Evolutionary conservation across 1,140 invertebrate species (phyloP).

Genomic region (Pseudoatta argentina): DNA sequence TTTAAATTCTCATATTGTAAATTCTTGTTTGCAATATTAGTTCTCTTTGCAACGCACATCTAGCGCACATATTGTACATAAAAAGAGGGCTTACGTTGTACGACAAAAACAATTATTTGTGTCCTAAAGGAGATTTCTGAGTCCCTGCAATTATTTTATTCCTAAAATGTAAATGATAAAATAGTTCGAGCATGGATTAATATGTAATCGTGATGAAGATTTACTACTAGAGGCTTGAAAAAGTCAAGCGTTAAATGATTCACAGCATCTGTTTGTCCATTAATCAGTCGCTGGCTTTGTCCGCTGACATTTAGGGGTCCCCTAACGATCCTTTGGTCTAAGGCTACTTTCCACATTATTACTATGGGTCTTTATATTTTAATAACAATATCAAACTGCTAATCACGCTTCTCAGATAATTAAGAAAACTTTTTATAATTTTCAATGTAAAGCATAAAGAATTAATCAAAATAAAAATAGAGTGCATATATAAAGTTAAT

Average conservation of each 20-base stretch:
- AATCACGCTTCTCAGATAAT: neutral
- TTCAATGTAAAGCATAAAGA: neutral
- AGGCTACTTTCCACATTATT: neutral
- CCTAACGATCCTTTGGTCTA: slow-evolving; percentile 49
- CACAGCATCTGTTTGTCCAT: slow-evolving; percentile 67
- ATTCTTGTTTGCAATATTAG: neutral
- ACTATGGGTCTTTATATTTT: neutral
- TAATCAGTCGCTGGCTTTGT: slow-evolving; percentile 67
- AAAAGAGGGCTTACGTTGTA: neutral
- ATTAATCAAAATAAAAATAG: neutral
- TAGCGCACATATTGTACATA: neutral
- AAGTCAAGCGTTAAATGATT: slow-evolving; percentile 74
- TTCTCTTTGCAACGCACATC: neutral
- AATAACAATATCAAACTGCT: slow-evolving; percentile 13
- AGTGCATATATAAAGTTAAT: neutral
- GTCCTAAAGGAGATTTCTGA: slow-evolving; percentile 63
- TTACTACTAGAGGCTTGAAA: slow-evolving; percentile 74
- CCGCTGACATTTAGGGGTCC: slow-evolving; percentile 45
- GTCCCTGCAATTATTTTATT: slow-evolving; percentile 66
- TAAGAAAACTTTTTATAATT: neutral
- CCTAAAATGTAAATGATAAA: slow-evolving; percentile 66
- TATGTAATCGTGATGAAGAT: slow-evolving; percentile 49
- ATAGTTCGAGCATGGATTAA: slow-evolving; percentile 77
- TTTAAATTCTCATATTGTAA: neutral
- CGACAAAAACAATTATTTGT: slow-evolving; percentile 15